These are phyloP conservation scores for Dicyrtomina minuta DNA, from an alignment of 2,888 invertebrate genomes.

Conservation along the genomic window DNA sequence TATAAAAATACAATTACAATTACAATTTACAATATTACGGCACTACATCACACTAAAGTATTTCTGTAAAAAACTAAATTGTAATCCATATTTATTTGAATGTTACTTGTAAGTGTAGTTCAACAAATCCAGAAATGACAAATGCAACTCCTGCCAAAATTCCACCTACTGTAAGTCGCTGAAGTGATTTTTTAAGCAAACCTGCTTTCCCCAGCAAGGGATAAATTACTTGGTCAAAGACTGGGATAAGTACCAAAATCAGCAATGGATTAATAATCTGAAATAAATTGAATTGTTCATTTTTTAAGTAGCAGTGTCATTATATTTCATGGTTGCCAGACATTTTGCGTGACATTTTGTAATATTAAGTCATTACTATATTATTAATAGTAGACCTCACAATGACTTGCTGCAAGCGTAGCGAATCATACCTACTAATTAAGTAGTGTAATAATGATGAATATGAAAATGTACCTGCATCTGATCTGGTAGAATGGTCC, in stretches of 20 bases:
- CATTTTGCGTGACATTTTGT: too few species aligned
- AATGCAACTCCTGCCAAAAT: conserved; percentile 60
- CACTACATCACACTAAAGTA: too few species aligned
- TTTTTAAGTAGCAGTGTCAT: too few species aligned
- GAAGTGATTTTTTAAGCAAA: conserved; percentile 57
- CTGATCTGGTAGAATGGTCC: conserved; percentile 60
- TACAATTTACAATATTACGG: too few species aligned
- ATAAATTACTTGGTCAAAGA: conserved; percentile 59
- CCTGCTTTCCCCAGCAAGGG: conserved; percentile 55
- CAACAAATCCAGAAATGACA: conserved; percentile 59
- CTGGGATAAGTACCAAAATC: conserved; percentile 58
- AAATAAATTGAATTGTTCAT: too few species aligned
- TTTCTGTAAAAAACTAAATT: not conserved
- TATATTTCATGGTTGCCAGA: too few species aligned
- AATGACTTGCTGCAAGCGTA: too few species aligned
- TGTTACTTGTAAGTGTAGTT: conserved; percentile 57
- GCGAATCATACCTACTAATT: too few species aligned
- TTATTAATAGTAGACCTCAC: too few species aligned
- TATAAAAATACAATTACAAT: too few species aligned
- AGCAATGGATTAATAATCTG: conserved; percentile 58
- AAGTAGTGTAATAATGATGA: too few species aligned
- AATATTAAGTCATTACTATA: too few species aligned
- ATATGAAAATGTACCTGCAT: conserved; percentile 60
- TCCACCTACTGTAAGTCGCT: conserved; percentile 61
- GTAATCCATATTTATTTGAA: not conserved